phyloP scores from a whole-genome alignment of 2,888 invertebrate species.

The Leptopilina myrica region DNA sequence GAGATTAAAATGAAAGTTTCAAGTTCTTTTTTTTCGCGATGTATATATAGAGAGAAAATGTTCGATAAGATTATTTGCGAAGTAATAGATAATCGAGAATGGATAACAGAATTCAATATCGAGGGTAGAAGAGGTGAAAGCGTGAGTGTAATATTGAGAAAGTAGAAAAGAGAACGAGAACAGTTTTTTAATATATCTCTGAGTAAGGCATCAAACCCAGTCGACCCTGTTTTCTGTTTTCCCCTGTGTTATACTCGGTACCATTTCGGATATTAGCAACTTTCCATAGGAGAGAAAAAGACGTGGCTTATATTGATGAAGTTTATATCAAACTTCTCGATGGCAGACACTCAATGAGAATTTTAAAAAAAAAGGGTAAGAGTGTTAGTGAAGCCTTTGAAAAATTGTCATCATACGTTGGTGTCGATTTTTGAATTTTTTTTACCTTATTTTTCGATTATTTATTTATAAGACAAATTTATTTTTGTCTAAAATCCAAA shows the following conservation, averaged over 20 bases:
- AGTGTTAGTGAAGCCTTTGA: background rate
- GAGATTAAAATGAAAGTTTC: background rate
- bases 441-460: no score
- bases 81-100: conserved; percentile 16
- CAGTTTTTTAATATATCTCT: conserved; percentile 36
- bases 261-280: conserved; percentile 25
- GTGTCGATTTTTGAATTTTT: background rate
- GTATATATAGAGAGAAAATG: no score
- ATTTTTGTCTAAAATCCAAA: no score
- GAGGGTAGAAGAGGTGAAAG: conserved; percentile 7
- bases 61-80: conserved; percentile 15
- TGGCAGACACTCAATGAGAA: background rate
- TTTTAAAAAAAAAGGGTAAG: background rate
- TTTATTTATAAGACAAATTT: no score
- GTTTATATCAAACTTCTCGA: conserved; percentile 33
- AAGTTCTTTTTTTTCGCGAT: background rate
- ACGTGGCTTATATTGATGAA: conserved; percentile 30
- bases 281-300: conserved; percentile 15
- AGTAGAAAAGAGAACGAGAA: conserved; percentile 6
- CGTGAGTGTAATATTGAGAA: conserved; percentile 23
- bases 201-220: conserved; percentile 22
- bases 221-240: conserved; percentile 5
- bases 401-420: background rate
- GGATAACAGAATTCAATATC: conserved; percentile 26
- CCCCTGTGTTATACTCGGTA: background rate